Percentiles rank a stretch among this genome's conserved stretches.
Evolutionary conservation across 2,888 invertebrate species (phyloP).

Genomic region (Hydriomena furcata): DNA sequence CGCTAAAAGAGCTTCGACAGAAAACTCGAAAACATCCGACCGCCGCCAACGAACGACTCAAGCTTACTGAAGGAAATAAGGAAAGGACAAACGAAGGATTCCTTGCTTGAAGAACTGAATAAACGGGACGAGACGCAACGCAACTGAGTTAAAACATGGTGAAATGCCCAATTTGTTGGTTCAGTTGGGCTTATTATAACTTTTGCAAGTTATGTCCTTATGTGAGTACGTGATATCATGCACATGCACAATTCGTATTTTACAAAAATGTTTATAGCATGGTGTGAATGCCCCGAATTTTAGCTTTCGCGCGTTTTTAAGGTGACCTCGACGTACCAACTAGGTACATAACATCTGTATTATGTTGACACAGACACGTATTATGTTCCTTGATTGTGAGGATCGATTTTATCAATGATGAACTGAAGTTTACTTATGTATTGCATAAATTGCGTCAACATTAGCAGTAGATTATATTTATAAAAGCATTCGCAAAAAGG

Average conservation of each 20-base stretch:
- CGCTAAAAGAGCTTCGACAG: neutral
- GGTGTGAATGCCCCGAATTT: constrained; percentile 37
- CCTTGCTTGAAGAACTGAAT: neutral
- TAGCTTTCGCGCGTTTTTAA: constrained; percentile 70
- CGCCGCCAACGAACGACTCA: constrained; percentile 20
- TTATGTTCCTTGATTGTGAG: too few relatives aligned
- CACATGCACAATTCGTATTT: constrained; percentile 45
- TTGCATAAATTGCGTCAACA: neutral
- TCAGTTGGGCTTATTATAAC: constrained; percentile 18
- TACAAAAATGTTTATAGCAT: constrained; percentile 28
- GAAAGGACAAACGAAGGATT: neutral
- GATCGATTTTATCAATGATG: too few relatives aligned
- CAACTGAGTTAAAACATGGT: constrained; percentile 29
- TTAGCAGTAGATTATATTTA: too few relatives aligned
- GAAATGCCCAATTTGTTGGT: constrained; percentile 33
- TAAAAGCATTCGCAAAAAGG: too few relatives aligned
- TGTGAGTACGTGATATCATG: constrained; percentile 43
- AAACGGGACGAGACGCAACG: constrained; percentile 12
- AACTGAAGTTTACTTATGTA: neutral
- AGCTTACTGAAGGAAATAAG: constrained; percentile 3
- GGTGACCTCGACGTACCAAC: constrained; percentile 63
- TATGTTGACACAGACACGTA: too few relatives aligned
- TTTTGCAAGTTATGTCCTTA: neutral
- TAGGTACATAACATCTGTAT: neutral
- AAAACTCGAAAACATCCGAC: constrained; percentile 8